phyloP scores from a whole-genome alignment of 2,113 vertebrate genomes.

The Sylvietta virens region DNA sequence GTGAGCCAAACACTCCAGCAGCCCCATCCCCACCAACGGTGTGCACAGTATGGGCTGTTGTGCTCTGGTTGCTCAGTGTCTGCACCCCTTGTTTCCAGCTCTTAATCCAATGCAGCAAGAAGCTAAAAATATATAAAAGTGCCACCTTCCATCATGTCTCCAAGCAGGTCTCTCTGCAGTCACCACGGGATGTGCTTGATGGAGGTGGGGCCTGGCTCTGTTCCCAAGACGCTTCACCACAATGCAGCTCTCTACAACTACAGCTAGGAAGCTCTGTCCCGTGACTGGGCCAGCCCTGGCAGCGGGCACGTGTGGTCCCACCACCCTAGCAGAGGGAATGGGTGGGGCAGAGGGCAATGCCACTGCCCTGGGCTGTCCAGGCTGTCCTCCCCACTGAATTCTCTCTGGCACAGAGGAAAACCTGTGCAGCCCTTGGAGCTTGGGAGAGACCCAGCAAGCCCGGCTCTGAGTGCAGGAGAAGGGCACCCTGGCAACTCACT shows the following conservation, averaged over 20 bases:
- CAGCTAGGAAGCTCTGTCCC: accelerated
- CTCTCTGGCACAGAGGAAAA: background rate
- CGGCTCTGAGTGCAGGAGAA: background rate
- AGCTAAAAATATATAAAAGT: constrained; percentile 38
- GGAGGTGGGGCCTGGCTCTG: constrained; percentile 14
- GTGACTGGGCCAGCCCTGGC: background rate
- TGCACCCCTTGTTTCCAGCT: background rate
- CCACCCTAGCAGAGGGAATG: accelerated
- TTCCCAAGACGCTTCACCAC: background rate
- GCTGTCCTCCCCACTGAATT: background rate
- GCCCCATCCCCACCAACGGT: accelerated
- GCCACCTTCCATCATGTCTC: background rate
- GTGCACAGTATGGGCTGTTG: background rate
- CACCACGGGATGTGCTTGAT: background rate
- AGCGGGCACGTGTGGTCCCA: accelerated
- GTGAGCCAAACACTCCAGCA: background rate
- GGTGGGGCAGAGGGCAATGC: background rate
- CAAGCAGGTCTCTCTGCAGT: background rate
- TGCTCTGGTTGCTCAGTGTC: background rate
- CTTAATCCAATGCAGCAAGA: constrained; percentile 24
- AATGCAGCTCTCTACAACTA: background rate
- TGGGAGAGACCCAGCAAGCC: accelerated
- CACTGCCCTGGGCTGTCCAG: background rate
- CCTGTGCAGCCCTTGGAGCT: background rate
- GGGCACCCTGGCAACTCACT: background rate